These are phyloP conservation scores for Epinephelus coioides DNA, from an alignment of 2,797 vertebrate species.

Conservation along the genomic window DNA sequence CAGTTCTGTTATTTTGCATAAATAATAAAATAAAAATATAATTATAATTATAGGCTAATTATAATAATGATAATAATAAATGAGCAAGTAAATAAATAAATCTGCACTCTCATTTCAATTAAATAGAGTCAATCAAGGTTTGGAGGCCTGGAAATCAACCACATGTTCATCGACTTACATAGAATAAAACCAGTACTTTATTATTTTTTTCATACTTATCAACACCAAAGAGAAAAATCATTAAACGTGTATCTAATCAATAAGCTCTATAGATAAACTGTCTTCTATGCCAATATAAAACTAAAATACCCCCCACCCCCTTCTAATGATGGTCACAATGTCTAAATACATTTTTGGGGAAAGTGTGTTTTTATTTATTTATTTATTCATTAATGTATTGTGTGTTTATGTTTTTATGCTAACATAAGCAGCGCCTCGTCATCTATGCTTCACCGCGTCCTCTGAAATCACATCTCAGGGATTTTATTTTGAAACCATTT, in stretches of 20 bases:
- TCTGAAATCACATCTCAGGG: not conserved
- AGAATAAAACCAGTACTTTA: not conserved
- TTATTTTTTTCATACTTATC: not conserved
- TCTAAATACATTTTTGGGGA: not conserved
- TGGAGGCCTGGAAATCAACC: not conserved
- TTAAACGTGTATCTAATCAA: too few species aligned
- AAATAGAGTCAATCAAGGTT: not conserved
- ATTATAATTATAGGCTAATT: too few species aligned
- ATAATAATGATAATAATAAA: too few species aligned
- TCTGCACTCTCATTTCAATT: not conserved
- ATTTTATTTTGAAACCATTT: constrained; percentile 77
- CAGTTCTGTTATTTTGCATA: not conserved
- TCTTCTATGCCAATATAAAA: too few species aligned
- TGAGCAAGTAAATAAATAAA: not conserved
- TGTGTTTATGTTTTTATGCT: not conserved
- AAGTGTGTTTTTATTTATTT: not conserved
- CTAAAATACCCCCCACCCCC: too few species aligned
- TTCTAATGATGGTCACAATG: not conserved
- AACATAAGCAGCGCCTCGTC: not conserved
- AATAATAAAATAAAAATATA: too few species aligned
- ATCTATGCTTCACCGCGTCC: not conserved
- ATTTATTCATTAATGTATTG: not conserved
- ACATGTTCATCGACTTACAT: not conserved
- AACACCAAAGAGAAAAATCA: too few species aligned
- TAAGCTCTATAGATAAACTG: too few species aligned